Conservation (phyloP, 2,113 vertebrate genomes). For the Protobothrops mucrosquamatus region DNA sequence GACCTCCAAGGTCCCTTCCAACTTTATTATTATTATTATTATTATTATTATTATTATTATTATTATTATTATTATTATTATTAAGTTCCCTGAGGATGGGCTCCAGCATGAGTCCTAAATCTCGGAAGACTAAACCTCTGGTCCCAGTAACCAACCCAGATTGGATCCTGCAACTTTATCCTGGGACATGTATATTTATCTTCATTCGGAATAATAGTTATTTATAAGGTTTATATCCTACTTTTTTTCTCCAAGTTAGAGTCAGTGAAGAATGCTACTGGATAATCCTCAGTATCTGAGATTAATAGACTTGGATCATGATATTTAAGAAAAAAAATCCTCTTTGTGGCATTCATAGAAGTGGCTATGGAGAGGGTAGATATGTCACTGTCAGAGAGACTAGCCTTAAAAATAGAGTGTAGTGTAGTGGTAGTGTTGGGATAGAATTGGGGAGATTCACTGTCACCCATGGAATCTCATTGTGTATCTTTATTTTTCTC, state of each 20-base stretch:
- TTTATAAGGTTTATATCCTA: not conserved
- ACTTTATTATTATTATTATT: too few species aligned
- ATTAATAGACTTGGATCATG: not conserved
- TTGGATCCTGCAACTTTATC: not conserved
- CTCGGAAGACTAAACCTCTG: not conserved
- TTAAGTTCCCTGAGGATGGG: not conserved
- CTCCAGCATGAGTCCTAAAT: not conserved
- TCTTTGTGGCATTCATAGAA: too few species aligned
- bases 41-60: too few species aligned
- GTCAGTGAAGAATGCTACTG: not conserved
- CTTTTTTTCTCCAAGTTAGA: not conserved
- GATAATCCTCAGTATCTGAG: not conserved
- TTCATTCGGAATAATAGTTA: not conserved
- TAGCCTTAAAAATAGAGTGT: too few species aligned
- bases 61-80: too few species aligned
- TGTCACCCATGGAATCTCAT: too few species aligned
- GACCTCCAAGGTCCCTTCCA: too few species aligned
- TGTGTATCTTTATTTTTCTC: not conserved
- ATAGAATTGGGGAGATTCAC: too few species aligned
- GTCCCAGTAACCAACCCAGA: not conserved
- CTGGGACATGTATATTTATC: not conserved
- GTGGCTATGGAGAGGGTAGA: too few species aligned
- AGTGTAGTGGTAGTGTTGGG: too few species aligned
- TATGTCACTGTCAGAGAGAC: too few species aligned
- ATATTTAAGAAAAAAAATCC: not conserved